These are phyloP conservation scores for Falco biarmicus DNA, from an alignment of 2,797 vertebrate genomes.

Conservation along the genomic window DNA sequence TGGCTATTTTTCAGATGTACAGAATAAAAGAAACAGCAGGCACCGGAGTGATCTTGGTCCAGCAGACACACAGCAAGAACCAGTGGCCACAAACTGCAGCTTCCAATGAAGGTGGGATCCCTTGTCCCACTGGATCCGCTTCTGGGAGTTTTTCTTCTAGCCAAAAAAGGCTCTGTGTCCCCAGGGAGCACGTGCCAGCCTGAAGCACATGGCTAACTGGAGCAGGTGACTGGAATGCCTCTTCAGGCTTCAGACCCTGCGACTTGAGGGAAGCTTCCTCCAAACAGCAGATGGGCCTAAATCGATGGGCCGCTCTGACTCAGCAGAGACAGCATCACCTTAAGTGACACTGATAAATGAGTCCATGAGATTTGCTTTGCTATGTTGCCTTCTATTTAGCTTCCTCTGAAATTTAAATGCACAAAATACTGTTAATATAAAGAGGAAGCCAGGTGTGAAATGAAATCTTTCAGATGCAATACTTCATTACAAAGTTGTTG, in stretches of 20 bases:
- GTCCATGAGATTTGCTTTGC: not conserved
- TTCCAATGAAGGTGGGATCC: not conserved
- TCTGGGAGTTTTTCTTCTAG: not conserved
- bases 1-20: not conserved
- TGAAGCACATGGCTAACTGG: not conserved
- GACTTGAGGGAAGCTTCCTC: not conserved
- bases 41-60: not conserved
- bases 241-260: not conserved
- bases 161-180: not conserved
- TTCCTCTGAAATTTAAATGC: conserved; percentile 18
- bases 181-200: not conserved
- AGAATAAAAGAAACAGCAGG: not conserved
- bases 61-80: not conserved
- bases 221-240: not conserved
- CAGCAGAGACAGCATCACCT: not conserved
- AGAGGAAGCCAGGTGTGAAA: conserved; percentile 11
- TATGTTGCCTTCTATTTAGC: not conserved
- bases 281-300: not conserved
- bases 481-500: not conserved
- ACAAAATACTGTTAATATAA: not conserved
- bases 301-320: not conserved
- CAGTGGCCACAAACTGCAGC: not conserved
- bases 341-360: conserved; percentile 18
- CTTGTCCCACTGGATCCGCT: not conserved
- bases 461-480: conserved; percentile 9